Conservation (phyloP, 2,888 invertebrate genomes). For the Eupithecia vulgata region DNA sequence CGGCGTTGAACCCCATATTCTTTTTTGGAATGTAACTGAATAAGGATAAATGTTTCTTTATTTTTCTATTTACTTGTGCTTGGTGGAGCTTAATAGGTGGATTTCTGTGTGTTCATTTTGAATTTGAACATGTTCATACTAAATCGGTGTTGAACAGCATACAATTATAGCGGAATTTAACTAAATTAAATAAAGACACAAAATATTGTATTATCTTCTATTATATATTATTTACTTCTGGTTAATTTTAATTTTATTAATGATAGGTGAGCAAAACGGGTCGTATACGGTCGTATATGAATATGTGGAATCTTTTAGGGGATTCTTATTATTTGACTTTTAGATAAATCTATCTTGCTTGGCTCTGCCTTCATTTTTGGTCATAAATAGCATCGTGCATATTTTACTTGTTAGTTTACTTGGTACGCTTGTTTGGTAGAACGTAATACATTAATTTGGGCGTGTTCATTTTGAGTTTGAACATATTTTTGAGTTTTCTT, state of each 20-base stretch:
- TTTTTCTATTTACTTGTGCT: slow-evolving; percentile 75
- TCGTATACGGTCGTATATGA: neutral
- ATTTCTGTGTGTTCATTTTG: neutral
- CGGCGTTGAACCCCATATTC: no score
- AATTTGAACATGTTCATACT: neutral
- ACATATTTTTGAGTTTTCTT: no score
- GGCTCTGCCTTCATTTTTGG: neutral
- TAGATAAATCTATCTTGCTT: no score
- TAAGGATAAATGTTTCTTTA: no score
- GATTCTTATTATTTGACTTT: neutral
- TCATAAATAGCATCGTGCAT: neutral
- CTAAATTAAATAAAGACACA: neutral
- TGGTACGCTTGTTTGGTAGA: neutral
- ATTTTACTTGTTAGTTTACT: neutral
- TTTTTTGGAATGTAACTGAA: no score
- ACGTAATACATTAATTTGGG: neutral
- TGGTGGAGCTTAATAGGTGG: slow-evolving; percentile 63
- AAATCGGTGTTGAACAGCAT: neutral
- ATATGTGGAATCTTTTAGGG: neutral
- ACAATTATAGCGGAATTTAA: neutral
- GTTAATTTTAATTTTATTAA: slow-evolving; percentile 37
- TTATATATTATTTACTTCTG: slow-evolving; percentile 60
- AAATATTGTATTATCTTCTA: slow-evolving; percentile 55
- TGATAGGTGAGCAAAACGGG: neutral
- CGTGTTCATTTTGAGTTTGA: no score